Conservation (phyloP, 2,797 vertebrate species). For the Australoheros facetus region DNA sequence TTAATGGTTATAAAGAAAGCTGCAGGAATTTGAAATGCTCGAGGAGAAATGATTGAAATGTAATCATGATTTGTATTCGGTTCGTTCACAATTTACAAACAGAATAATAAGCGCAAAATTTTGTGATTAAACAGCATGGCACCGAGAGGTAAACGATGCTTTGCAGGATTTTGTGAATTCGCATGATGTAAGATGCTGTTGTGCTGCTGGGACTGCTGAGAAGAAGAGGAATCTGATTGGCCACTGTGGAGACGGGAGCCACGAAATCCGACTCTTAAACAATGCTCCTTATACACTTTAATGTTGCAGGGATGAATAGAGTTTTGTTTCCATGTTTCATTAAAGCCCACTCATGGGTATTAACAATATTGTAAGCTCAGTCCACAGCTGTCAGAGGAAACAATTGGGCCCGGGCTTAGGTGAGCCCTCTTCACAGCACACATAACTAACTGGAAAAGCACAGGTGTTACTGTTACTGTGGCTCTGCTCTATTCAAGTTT, state of each 20-base stretch:
- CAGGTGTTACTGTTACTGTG: background rate
- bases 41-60: background rate
- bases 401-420: background rate
- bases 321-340: background rate
- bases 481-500: background rate
- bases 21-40: background rate
- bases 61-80: background rate
- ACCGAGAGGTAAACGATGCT: background rate
- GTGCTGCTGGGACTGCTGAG: background rate
- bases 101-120: background rate
- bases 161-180: background rate
- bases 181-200: background rate
- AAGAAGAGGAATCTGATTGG: slow-evolving; percentile 2
- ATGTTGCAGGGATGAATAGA: background rate
- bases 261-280: background rate
- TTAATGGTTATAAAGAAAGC: no score
- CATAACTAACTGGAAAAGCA: background rate
- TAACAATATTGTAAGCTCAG: background rate
- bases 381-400: background rate
- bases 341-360: background rate
- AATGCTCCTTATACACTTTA: background rate
- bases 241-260: background rate
- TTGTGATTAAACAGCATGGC: background rate
- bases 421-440: background rate
- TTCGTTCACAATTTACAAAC: background rate